Percentiles rank a stretch among this genome's conserved stretches.
Evolutionary conservation across 2,113 vertebrate species (phyloP).

Genomic region (Corythoichthys haematopterus): DNA sequence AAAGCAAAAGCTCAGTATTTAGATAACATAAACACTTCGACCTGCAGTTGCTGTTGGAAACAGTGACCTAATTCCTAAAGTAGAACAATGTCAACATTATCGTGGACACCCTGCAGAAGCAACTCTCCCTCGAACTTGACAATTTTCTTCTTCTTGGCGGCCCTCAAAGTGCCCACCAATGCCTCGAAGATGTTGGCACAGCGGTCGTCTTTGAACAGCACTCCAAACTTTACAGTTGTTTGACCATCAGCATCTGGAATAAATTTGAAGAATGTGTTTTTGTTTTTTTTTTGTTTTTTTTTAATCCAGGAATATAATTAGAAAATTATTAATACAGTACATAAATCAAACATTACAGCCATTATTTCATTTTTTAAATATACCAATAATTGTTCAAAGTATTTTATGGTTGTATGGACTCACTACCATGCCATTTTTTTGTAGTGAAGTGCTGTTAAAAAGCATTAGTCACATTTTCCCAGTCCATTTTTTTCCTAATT

Average conservation of each 20-base stretch:
- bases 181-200: conserved; percentile 98
- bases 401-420: too few species aligned
- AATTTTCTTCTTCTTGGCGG: conserved; percentile 85
- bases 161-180: conserved; percentile 89
- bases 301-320: too few species aligned
- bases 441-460: too few species aligned
- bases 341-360: too few species aligned
- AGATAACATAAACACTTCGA: background rate
- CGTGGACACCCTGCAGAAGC: conserved; percentile 92
- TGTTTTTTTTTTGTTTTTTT: background rate
- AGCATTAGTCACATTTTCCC: too few species aligned
- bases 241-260: conserved; percentile 81
- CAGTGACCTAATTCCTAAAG: conserved; percentile 71
- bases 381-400: too few species aligned
- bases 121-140: conserved; percentile 81
- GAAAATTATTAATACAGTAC: too few species aligned
- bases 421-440: too few species aligned
- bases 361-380: too few species aligned
- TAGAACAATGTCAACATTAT: conserved; percentile 84
- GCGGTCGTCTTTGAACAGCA: conserved; percentile 86
- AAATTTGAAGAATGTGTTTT: background rate
- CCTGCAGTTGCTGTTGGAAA: background rate
- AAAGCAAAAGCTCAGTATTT: conserved; percentile 24
- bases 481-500: too few species aligned
- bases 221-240: conserved; percentile 87